Percentiles rank a stretch among this genome's conserved stretches.
phyloP scores from a whole-genome alignment of 2,113 vertebrate species.

The Xiphorhynchus elegans region DNA sequence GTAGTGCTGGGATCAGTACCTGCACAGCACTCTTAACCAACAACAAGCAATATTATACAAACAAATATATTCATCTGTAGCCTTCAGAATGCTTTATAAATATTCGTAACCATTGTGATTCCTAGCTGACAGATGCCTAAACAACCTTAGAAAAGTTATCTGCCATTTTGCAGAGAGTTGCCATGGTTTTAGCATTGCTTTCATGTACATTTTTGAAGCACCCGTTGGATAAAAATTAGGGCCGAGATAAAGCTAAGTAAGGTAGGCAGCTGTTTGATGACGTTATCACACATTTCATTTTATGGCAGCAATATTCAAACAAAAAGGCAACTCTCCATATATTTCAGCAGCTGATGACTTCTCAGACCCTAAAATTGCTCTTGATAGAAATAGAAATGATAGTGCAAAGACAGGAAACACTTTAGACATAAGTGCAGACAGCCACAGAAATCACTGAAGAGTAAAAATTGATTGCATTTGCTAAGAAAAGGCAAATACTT shows the following conservation, averaged over 20 bases:
- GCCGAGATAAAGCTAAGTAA: neutral
- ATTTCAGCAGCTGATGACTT: neutral
- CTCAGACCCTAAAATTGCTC: neutral
- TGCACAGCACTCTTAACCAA: neutral
- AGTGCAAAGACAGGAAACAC: neutral
- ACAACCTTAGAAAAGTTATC: neutral
- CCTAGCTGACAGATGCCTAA: neutral
- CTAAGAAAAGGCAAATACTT: constrained; percentile 16
- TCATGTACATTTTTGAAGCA: neutral
- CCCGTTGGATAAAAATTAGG: neutral
- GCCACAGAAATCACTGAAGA: constrained; percentile 36
- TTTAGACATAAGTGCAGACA: constrained; percentile 22
- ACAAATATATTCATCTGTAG: neutral
- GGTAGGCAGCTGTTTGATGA: neutral
- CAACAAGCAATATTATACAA: neutral
- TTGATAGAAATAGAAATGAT: constrained; percentile 1
- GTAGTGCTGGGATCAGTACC: too few species aligned
- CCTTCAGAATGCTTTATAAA: neutral
- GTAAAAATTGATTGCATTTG: constrained; percentile 40
- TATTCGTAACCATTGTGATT: neutral
- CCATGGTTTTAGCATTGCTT: neutral
- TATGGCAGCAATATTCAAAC: neutral
- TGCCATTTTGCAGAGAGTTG: neutral
- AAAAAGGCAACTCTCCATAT: neutral
- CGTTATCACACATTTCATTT: neutral